Evolutionary conservation across 1,140 invertebrate genomes (phyloP), one percentile per base, ranked within the genome.

Genomic region (Hermetia illucens): DNA sequence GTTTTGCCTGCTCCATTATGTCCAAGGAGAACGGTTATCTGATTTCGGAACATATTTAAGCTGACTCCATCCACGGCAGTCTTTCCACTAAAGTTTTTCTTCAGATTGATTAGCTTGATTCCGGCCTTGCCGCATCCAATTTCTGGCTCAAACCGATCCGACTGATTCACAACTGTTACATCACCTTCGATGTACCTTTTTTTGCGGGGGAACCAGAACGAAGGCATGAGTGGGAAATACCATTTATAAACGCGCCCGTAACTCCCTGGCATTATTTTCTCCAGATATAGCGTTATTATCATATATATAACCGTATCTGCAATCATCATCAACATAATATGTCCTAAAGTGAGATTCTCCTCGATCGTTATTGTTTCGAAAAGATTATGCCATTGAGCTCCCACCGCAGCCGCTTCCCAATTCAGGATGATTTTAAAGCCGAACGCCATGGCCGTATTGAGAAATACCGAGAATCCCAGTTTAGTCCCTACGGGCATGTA

Each of bases 401-500:
- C 56, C 24, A 48, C 52, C 12, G 50, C 55, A 2, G 38, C 41
- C n/a, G n/a, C n/a, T n/a, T 83, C 74, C 53, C 72, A 66, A 49
- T 67, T 62, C 29, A 79, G 40, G 42, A 80, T 72, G 13, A 84
- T 46, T 46, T 74, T 66, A 27, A 82, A 77, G 3, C 79, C 82
- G 51, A 75, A 80, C 1, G 77, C 74, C 75, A 89, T 81, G 2
- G 77, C 81, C 1, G 80, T 75, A 49, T 83, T 86, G 4, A 73
- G 72, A 24, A 74, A 68, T 6, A 87, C 52, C 48, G 76, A 75
- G 15, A 70, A 64, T 10, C 65, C 32, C 0, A 76, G 41, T 51
- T 81, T 79, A 2, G 62, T 47, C 0, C 39, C 31, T 5, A 68
- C 34, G 0, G 60, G 62, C 24, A 79, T 44, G 12, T 61, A 44